Conservation (phyloP, 2,888 invertebrate species). For the Dasypolia templi region DNA sequence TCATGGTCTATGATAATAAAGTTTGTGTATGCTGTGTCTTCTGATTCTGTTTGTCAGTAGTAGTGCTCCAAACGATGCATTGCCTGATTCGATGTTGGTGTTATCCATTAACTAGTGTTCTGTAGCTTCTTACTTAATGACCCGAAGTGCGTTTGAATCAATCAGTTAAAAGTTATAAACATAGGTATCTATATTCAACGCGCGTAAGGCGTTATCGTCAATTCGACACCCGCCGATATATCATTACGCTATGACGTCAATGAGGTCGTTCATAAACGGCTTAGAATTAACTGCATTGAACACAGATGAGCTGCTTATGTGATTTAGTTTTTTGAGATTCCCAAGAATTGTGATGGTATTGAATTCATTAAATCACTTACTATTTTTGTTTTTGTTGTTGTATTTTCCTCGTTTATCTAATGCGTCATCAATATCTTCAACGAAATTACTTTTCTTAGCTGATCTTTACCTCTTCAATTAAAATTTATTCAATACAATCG, state of each 20-base stretch:
- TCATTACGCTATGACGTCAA: slow-evolving; percentile 60
- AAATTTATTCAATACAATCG: neutral
- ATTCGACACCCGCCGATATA: slow-evolving; percentile 58
- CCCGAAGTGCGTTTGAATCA: slow-evolving; percentile 26
- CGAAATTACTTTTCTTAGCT: neutral
- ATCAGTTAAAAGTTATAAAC: slow-evolving; percentile 39
- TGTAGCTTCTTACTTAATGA: slow-evolving; percentile 1
- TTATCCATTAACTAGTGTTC: neutral
- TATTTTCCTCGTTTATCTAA: slow-evolving; percentile 18
- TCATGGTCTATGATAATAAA: neutral
- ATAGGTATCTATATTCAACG: slow-evolving; percentile 53
- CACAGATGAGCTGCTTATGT: slow-evolving; percentile 53
- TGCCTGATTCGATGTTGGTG: neutral
- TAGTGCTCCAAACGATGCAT: neutral
- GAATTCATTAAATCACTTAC: slow-evolving; percentile 46
- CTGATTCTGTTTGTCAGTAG: neutral
- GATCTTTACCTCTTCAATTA: neutral
- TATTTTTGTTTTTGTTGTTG: neutral
- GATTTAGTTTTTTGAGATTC: slow-evolving; percentile 32
- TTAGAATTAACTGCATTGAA: slow-evolving; percentile 55
- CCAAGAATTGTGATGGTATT: slow-evolving; percentile 27
- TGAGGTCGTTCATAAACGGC: slow-evolving; percentile 39
- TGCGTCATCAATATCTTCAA: slow-evolving; percentile 11
- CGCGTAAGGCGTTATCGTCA: slow-evolving; percentile 57
- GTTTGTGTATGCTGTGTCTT: neutral